Percentiles rank a stretch among this genome's conserved stretches.
phyloP scores from a whole-genome alignment of 2,113 vertebrate species.

The Petaurus breviceps region DNA sequence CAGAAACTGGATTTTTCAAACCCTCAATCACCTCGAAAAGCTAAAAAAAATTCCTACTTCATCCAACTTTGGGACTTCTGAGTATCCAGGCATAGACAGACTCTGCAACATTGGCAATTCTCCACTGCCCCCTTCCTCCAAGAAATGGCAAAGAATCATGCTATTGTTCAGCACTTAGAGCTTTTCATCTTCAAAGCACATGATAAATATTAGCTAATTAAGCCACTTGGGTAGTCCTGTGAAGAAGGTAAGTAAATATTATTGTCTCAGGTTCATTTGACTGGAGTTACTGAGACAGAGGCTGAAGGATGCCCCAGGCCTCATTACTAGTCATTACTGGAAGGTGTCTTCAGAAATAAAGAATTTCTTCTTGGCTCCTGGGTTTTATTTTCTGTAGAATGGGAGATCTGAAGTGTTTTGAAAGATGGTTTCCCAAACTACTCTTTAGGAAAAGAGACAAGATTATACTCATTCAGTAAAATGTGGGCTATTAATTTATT shows the following conservation, averaged over 20 bases:
- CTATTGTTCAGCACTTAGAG: not conserved
- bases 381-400: not conserved
- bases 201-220: not conserved
- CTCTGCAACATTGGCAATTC: not conserved
- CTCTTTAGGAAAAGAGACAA: not conserved
- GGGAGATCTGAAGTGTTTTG: not conserved
- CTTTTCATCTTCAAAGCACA: constrained; percentile 52
- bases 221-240: not conserved
- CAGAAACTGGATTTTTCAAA: constrained; percentile 38
- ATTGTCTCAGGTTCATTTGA: not conserved
- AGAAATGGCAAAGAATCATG: not conserved
- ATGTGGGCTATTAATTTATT: not conserved
- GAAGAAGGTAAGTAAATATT: constrained; percentile 23
- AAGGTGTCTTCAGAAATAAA: not conserved
- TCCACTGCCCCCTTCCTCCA: not conserved
- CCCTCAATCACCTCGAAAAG: constrained; percentile 27
- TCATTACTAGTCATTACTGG: not conserved
- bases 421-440: not conserved
- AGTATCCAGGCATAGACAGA: not conserved
- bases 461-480: not conserved
- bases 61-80: constrained; percentile 20
- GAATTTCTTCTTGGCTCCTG: not conserved
- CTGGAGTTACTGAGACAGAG: constrained; percentile 4
- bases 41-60: constrained; percentile 44
- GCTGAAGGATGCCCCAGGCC: not conserved